phyloP scores from a whole-genome alignment of 2,113 vertebrate species.

The Pseudopodoces humilis region DNA sequence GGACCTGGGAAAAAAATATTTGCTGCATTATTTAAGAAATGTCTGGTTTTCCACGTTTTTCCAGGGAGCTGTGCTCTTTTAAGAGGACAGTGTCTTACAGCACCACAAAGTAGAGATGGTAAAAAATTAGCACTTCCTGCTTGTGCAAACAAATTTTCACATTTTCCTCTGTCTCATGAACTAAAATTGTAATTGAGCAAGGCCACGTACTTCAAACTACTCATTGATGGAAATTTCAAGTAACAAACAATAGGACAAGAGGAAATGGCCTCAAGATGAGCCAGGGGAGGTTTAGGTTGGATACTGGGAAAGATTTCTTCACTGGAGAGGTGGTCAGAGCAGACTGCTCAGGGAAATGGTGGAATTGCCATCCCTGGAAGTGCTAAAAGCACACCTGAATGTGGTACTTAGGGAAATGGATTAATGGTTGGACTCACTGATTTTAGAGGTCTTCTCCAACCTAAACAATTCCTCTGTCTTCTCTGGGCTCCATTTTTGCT shows the following conservation, averaged over 20 bases:
- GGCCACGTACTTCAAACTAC: fast-evolving
- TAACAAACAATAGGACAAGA: neutral
- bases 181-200: neutral
- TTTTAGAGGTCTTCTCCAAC: neutral
- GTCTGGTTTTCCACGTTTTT: neutral
- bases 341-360: neutral
- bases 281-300: neutral
- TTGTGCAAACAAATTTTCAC: neutral
- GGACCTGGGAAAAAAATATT: neutral
- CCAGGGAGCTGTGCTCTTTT: neutral
- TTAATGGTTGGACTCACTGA: neutral
- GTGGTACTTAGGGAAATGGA: neutral
- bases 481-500: neutral
- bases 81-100: neutral
- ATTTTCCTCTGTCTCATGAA: neutral
- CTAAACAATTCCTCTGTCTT: neutral
- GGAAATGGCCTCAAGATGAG: neutral
- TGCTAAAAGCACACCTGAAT: neutral
- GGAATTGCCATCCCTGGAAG: neutral
- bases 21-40: constrained; percentile 36
- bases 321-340: neutral
- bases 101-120: neutral
- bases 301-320: neutral
- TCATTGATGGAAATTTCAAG: neutral
- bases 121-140: neutral